Percentiles rank a stretch among this genome's conserved stretches.
These are phyloP conservation scores for Limnodromus scolopaceus DNA, from an alignment of 2,797 vertebrate genomes.

Conservation along the genomic window DNA sequence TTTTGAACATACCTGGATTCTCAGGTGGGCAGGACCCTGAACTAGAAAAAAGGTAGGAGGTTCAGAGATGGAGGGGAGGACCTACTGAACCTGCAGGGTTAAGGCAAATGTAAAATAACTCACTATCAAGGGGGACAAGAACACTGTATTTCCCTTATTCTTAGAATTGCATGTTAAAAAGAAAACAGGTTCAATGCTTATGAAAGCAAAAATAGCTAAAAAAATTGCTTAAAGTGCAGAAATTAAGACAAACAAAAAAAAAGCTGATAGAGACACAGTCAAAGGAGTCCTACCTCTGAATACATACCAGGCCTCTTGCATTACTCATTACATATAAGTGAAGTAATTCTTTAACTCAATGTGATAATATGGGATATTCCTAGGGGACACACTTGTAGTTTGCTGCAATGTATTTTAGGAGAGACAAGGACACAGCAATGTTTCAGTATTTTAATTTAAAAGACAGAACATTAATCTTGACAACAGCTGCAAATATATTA, in stretches of 20 bases:
- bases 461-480: constrained; percentile 25
- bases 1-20: neutral
- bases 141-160: neutral
- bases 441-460: constrained; percentile 60
- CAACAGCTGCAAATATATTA: constrained; percentile 8
- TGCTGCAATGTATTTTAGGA: neutral
- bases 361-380: neutral
- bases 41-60: neutral
- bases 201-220: neutral
- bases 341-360: neutral
- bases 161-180: neutral
- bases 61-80: neutral
- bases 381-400: neutral
- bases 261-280: neutral
- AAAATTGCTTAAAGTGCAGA: neutral
- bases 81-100: neutral
- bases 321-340: neutral
- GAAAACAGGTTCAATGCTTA: neutral
- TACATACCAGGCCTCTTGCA: neutral
- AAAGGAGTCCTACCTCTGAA: neutral
- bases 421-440: neutral
- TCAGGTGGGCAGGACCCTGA: neutral
- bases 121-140: neutral
- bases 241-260: neutral
- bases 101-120: neutral